Base-by-base conservation (phyloP, 2,888 invertebrate species). In the Ectemnius lituratus region DNA sequence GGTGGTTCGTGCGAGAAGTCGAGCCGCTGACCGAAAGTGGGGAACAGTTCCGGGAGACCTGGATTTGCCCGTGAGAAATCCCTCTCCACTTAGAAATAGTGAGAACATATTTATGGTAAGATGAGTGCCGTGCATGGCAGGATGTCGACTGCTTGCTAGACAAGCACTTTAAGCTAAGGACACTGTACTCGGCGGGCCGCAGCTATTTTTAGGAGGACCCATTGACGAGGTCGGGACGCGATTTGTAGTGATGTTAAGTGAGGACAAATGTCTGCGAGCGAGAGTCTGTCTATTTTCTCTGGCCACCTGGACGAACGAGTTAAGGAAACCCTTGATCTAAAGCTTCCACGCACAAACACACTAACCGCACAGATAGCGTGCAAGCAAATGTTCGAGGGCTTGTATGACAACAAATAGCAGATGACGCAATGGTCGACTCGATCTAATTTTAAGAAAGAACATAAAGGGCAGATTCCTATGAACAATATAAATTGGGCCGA, bases 141-240 rank as follows among this genome's bases (percentile, higher is more conserved):
- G 56, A 68, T 58, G 65, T 62, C 56, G 69, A 16, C 57, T 57
- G 49, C 27, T 62, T 5, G 64, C 37, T 69, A 65, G 65, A 61
- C 47, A 56, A 63, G 72, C 65, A 67, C 64, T 75, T 67, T 70
- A 67, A 59, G 67, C 62, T n/a, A 27, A 6, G 23, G 60, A 45
- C 47, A 56, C 62, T 14, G 52, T 52, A 16, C 52, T 56, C 18
- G 64, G 70, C 62, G 61, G 62, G 71, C 23, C 56, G 49, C 8
- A 49, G 71, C 49, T 83, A 85, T 85, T 85, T 82, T 84, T 76
- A 70, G 37, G 37, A 11, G 81, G 28, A 64, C 64, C 70, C 75
- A 79, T 85, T 80, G 85, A 86, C 80, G 79, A 83, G 80, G 75
- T 82, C 78, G 83, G 78, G 69, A 76, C 79, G 80, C 81, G 84